phyloP scores from a whole-genome alignment of 2,113 vertebrate genomes.

The Todiramphus saurophagus region DNA sequence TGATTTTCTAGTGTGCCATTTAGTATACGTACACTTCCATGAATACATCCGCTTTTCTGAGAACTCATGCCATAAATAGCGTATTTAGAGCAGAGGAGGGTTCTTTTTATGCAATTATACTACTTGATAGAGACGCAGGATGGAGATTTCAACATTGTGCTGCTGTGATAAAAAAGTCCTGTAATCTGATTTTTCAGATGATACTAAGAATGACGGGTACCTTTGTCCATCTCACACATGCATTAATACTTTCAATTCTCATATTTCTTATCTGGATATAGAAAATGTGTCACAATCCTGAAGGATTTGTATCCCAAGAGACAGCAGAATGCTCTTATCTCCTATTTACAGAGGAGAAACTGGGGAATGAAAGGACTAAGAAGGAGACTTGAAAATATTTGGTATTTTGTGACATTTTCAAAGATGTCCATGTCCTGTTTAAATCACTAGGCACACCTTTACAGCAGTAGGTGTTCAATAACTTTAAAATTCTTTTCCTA shows the following conservation, averaged over 20 bases:
- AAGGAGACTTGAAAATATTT: background rate
- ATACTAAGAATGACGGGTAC: accelerated
- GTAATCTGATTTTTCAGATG: background rate
- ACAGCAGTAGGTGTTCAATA: background rate
- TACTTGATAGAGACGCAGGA: background rate
- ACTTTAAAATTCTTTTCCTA: background rate
- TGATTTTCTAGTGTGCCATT: background rate
- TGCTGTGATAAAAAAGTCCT: background rate
- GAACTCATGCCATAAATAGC: background rate
- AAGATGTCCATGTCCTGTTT: background rate
- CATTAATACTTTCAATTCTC: background rate
- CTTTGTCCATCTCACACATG: background rate
- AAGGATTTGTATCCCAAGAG: background rate
- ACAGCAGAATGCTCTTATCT: background rate
- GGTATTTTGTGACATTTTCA: background rate
- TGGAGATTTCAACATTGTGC: background rate
- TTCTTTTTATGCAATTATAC: background rate
- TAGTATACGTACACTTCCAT: background rate
- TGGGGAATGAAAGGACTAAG: background rate
- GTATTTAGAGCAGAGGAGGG: background rate
- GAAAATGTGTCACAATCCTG: background rate
- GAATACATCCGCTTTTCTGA: background rate
- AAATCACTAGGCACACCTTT: background rate
- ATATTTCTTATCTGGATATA: background rate
- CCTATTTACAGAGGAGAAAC: background rate